A percentile compares a stretch with the other conserved stretches of the same genome.
Evolutionary conservation across 2,888 invertebrate species (phyloP).

Genomic region (Mythimna vitellina): DNA sequence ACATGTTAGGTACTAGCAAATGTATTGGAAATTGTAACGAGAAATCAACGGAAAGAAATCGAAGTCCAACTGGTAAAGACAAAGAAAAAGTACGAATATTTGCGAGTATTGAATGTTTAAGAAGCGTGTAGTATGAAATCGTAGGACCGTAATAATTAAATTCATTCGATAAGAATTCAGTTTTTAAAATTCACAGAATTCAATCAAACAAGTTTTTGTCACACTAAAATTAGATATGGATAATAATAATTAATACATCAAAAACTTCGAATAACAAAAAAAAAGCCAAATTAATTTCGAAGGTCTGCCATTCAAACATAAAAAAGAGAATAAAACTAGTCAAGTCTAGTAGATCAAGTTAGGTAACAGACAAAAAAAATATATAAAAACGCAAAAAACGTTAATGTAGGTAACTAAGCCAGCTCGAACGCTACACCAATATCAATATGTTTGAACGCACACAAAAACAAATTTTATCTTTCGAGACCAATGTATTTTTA

Average conservation of each 20-base stretch:
- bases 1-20: constrained; percentile 22
- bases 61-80: constrained; percentile 19
- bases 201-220: constrained; percentile 2
- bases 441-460: constrained; percentile 22
- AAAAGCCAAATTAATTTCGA: constrained; percentile 10
- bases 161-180: constrained; percentile 24
- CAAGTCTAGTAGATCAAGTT: constrained; percentile 14
- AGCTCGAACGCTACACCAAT: constrained; percentile 17
- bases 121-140: constrained; percentile 29
- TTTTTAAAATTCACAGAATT: constrained; percentile 1
- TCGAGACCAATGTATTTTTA: constrained; percentile 38
- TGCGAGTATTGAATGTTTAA: constrained; percentile 31
- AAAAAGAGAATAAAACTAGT: constrained; percentile 26
- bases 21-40: constrained; percentile 32
- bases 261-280: constrained; percentile 5
- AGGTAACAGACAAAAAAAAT: constrained; percentile 20
- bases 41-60: constrained; percentile 21
- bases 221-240: not conserved
- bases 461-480: constrained; percentile 33
- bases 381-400: constrained; percentile 18
- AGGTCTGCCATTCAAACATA: constrained; percentile 15
- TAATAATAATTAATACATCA: constrained; percentile 6
- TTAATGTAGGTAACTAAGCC: constrained; percentile 30
- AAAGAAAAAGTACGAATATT: constrained; percentile 27
- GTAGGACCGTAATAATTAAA: constrained; percentile 14